Evolutionary conservation across 2,888 invertebrate species (phyloP).

Genomic region (Ferrisia virgata): DNA sequence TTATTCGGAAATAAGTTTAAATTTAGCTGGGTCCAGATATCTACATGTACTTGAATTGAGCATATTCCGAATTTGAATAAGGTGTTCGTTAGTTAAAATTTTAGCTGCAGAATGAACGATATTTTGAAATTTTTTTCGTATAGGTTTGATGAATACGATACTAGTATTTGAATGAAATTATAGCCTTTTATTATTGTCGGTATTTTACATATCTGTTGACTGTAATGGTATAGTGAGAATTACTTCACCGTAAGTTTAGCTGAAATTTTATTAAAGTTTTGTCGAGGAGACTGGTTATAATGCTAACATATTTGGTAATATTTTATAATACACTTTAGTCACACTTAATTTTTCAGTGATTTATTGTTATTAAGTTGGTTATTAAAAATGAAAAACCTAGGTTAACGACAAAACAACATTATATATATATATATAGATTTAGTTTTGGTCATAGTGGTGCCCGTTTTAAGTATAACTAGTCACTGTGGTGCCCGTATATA

Average conservation of each 20-base stretch:
- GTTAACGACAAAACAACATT: background rate
- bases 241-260: background rate
- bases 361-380: background rate
- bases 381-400: background rate
- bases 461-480: no score
- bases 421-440: background rate
- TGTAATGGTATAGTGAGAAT: background rate
- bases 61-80: no score
- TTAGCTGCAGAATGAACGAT: no score
- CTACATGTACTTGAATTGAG: no score
- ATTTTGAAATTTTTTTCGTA: no score
- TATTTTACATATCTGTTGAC: no score
- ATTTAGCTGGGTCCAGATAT: no score
- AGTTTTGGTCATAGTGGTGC: no score
- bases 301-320: background rate
- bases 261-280: background rate
- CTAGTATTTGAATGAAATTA: no score
- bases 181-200: no score
- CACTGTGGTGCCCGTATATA: no score
- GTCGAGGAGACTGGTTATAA: background rate
- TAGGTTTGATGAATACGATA: background rate
- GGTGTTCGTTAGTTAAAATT: no score
- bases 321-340: background rate
- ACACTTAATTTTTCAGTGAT: slow-evolving; percentile 1
- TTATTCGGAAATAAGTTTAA: background rate